Percentiles rank a stretch among this genome's conserved stretches.
phyloP scores from a whole-genome alignment of 2,888 invertebrate species.

The Drosophila tripunctata region DNA sequence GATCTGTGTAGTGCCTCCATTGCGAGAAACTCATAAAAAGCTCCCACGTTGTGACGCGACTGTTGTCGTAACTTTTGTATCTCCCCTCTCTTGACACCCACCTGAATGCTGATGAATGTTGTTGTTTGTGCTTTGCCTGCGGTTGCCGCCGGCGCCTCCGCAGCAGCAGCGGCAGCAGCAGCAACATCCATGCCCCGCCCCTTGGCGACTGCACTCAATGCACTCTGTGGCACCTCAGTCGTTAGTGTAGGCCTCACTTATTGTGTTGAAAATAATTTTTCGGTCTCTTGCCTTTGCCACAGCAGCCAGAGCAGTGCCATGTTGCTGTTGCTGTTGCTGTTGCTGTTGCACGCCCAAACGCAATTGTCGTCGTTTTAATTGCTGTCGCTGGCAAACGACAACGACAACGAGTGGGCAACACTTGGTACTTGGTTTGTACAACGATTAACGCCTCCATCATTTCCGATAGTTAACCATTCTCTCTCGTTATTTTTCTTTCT shows the following conservation, averaged over 20 bases:
- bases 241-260: constrained; percentile 46
- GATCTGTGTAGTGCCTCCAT: constrained; percentile 35
- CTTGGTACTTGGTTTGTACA: constrained; percentile 55
- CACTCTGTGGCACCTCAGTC: constrained; percentile 42
- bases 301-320: constrained; percentile 20
- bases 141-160: constrained; percentile 63
- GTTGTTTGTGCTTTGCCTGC: constrained; percentile 32
- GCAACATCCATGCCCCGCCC: neutral
- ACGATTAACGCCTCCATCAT: constrained; percentile 58
- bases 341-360: constrained; percentile 63
- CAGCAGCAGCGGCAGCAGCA: constrained; percentile 26
- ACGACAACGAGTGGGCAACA: constrained; percentile 47
- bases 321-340: neutral
- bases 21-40: constrained; percentile 73
- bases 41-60: constrained; percentile 74
- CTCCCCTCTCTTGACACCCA: constrained; percentile 34
- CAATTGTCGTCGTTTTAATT: constrained; percentile 75
- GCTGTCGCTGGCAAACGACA: constrained; percentile 51
- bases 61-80: constrained; percentile 64
- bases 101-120: constrained; percentile 46
- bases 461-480: constrained; percentile 33
- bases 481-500: neutral
- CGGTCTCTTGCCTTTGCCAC: constrained; percentile 51
- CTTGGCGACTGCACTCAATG: constrained; percentile 20
- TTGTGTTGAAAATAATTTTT: constrained; percentile 58